A percentile compares a stretch with the other conserved stretches of the same genome.
Evolutionary conservation across 2,797 vertebrate species (phyloP).

Genomic region (Onychomys leucogaster): DNA sequence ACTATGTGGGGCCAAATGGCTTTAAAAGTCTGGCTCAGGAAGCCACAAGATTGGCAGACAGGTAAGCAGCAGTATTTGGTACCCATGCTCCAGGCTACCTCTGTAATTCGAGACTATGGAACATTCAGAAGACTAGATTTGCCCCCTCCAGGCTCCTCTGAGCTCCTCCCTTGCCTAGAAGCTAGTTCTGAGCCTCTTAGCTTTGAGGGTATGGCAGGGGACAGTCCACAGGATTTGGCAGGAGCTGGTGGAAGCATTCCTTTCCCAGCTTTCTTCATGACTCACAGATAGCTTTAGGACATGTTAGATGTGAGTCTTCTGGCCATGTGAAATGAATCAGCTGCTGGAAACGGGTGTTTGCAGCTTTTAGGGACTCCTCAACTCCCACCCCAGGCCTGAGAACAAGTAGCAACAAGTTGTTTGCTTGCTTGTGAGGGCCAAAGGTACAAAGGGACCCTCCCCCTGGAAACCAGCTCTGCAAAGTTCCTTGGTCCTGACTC

Average conservation of each 20-base stretch:
- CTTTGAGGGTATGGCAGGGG: conserved; percentile 11
- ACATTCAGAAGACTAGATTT: not conserved
- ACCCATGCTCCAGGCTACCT: not conserved
- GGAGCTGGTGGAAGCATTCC: not conserved
- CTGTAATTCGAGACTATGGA: not conserved
- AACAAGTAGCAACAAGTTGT: conserved; percentile 44
- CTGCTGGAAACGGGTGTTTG: conserved; percentile 49
- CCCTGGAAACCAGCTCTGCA: conserved; percentile 16
- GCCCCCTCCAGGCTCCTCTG: not conserved
- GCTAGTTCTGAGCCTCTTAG: not conserved
- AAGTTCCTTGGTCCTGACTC: not conserved
- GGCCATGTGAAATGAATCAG: conserved; percentile 53
- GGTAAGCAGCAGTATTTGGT: conserved; percentile 74
- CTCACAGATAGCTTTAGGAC: conserved; percentile 7
- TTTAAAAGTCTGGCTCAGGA: conserved; percentile 89
- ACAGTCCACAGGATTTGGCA: not conserved
- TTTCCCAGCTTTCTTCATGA: conserved; percentile 46
- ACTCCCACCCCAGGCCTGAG: conserved; percentile 62
- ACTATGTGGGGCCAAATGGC: conserved; percentile 73
- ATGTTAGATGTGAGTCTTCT: not conserved
- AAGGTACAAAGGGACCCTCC: not conserved
- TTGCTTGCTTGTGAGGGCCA: not conserved
- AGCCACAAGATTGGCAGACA: conserved; percentile 89
- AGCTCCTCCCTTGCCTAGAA: not conserved
- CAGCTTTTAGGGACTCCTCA: conserved; percentile 69